Percentiles rank a stretch among this genome's conserved stretches.
Evolutionary conservation across 2,888 invertebrate genomes (phyloP).

Genomic region (Ctenicera cuprea): DNA sequence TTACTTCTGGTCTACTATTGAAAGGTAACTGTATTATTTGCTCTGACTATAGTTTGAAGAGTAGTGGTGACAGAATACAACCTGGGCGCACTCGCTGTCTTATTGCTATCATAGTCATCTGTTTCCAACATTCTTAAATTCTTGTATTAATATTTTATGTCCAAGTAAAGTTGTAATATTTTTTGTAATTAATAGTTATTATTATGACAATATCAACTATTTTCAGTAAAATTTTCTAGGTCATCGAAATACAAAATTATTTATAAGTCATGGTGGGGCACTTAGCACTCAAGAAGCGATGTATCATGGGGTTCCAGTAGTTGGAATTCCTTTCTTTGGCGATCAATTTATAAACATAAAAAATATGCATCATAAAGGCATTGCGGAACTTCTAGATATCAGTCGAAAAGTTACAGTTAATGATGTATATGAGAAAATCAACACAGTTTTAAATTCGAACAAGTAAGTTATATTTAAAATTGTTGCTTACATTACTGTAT

Average conservation of each 20-base stretch:
- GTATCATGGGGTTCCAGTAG: constrained; percentile 57
- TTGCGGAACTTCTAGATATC: constrained; percentile 56
- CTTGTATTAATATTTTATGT: no score
- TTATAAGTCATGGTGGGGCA: constrained; percentile 59
- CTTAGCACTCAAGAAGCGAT: constrained; percentile 58
- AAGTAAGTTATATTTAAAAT: not conserved
- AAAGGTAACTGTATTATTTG: no score
- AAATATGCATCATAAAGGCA: constrained; percentile 57
- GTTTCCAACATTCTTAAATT: no score
- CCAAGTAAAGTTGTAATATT: no score
- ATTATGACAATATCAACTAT: no score
- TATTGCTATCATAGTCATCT: no score
- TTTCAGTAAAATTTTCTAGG: constrained; percentile 11
- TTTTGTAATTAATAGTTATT: no score
- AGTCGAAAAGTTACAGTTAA: constrained; percentile 53
- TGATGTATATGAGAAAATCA: constrained; percentile 39
- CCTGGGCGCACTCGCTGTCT: no score
- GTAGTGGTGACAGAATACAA: no score
- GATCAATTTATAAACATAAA: constrained; percentile 52
- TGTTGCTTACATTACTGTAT: not conserved
- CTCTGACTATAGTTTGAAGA: no score
- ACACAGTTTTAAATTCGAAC: not conserved
- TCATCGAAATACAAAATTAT: constrained; percentile 58
- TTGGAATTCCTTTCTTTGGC: constrained; percentile 56
- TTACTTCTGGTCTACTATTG: no score